Evolutionary conservation across 2,113 vertebrate species (phyloP).

Genomic region (Vimba vimba): DNA sequence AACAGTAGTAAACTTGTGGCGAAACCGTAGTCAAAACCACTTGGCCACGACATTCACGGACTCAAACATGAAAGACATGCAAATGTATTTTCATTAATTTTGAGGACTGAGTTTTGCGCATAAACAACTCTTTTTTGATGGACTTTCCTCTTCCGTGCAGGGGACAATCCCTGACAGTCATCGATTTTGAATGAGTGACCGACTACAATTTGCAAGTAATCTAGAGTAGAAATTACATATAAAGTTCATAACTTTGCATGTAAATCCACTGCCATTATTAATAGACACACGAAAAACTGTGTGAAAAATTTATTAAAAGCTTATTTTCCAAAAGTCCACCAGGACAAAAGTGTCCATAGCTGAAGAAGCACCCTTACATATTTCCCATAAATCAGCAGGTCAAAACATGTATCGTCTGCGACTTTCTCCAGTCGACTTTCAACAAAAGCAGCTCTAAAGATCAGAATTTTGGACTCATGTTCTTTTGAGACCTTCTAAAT

Average conservation of each 20-base stretch:
- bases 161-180: slow-evolving; percentile 50
- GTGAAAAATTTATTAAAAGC: no score
- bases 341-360: not conserved
- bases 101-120: not conserved
- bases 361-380: not conserved
- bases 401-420: not conserved
- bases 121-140: slow-evolving; percentile 42
- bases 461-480: slow-evolving; percentile 42
- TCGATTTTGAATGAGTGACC: no score
- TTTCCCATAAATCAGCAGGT: not conserved
- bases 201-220: no score
- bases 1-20: not conserved
- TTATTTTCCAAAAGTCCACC: not conserved
- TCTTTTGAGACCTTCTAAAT: slow-evolving; percentile 68
- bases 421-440: not conserved
- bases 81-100: not conserved
- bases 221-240: no score
- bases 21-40: not conserved
- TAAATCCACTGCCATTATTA: no score
- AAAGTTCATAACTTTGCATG: no score
- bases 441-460: slow-evolving; percentile 18
- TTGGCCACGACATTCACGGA: not conserved
- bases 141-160: slow-evolving; percentile 51
- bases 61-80: not conserved
- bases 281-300: no score